A percentile compares a stretch with the other conserved stretches of the same genome.
Conservation (phyloP, 92 coral and sea anemone genomes). For the Epizoanthus stellaris region DNA sequence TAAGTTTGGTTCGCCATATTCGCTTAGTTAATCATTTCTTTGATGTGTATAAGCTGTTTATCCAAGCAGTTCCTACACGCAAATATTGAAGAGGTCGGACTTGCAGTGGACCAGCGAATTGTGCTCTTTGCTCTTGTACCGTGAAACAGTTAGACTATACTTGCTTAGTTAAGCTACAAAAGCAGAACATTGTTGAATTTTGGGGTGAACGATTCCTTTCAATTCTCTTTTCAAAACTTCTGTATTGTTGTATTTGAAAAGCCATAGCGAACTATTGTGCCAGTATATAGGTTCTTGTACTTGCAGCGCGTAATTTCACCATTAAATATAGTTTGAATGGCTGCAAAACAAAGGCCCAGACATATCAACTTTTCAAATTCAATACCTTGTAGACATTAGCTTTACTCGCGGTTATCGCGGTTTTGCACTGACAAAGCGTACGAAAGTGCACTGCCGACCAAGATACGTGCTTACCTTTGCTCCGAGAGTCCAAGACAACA, state of each 20-base stretch:
- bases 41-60: background rate
- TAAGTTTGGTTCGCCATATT: background rate
- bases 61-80: background rate
- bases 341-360: slow-evolving; percentile 78
- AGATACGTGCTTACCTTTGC: slow-evolving; percentile 17
- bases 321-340: slow-evolving; percentile 76
- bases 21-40: background rate
- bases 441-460: background rate
- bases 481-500: slow-evolving; percentile 28
- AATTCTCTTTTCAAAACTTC: slow-evolving; percentile 77
- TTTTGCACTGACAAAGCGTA: slow-evolving; percentile 37
- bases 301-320: slow-evolving; percentile 75
- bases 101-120: background rate
- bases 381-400: slow-evolving; percentile 77
- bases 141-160: slow-evolving; percentile 25
- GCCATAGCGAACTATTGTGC: slow-evolving; percentile 81
- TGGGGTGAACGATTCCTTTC: slow-evolving; percentile 84
- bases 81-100: background rate
- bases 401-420: slow-evolving; percentile 57
- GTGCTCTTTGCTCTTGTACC: slow-evolving; percentile 38
- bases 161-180: slow-evolving; percentile 62
- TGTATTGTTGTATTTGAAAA: slow-evolving; percentile 79
- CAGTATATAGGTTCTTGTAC: slow-evolving; percentile 77
- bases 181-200: slow-evolving; percentile 67
- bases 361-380: slow-evolving; percentile 80